These are phyloP conservation scores for Eurytoma californica DNA, from an alignment of 2,888 invertebrate species.

Conservation along the genomic window DNA sequence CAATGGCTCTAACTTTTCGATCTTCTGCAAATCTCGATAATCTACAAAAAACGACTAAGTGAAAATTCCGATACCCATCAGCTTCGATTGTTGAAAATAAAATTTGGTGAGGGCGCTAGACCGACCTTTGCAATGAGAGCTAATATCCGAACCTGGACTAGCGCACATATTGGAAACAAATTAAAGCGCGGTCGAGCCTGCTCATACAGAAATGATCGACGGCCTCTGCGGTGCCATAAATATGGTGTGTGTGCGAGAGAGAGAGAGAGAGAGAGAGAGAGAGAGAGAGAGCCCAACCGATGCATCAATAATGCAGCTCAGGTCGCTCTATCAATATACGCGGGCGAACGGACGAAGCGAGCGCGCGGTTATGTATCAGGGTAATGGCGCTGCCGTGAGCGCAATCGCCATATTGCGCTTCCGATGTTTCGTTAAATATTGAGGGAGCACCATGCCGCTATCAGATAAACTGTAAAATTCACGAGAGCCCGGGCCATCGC, in stretches of 20 bases:
- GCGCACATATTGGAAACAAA: slow-evolving; percentile 49
- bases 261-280: background rate
- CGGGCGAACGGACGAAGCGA: slow-evolving; percentile 49
- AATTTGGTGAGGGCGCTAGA: background rate
- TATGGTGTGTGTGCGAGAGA: background rate
- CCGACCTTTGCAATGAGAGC: background rate
- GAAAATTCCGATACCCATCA: slow-evolving; percentile 5
- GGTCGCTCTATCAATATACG: slow-evolving; percentile 61
- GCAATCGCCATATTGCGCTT: slow-evolving; percentile 68
- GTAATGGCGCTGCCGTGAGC: slow-evolving; percentile 60
- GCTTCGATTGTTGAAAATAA: background rate
- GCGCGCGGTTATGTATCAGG: slow-evolving; percentile 67
- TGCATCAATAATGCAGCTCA: slow-evolving; percentile 60
- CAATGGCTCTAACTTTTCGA: background rate
- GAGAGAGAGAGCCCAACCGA: background rate
- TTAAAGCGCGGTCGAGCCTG: slow-evolving; percentile 43
- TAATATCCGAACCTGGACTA: background rate
- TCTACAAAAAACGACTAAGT: slow-evolving; percentile 13
- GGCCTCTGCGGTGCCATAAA: background rate
- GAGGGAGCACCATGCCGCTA: slow-evolving; percentile 68
- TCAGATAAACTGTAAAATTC: slow-evolving; percentile 63
- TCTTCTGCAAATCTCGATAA: background rate
- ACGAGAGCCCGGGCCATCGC: slow-evolving; percentile 40
- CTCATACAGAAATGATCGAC: slow-evolving; percentile 60
- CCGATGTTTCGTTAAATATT: slow-evolving; percentile 73